Percentiles rank a stretch among this genome's conserved stretches.
Evolutionary conservation across 2,113 vertebrate species (phyloP).

Genomic region (Lophura nycthemera): DNA sequence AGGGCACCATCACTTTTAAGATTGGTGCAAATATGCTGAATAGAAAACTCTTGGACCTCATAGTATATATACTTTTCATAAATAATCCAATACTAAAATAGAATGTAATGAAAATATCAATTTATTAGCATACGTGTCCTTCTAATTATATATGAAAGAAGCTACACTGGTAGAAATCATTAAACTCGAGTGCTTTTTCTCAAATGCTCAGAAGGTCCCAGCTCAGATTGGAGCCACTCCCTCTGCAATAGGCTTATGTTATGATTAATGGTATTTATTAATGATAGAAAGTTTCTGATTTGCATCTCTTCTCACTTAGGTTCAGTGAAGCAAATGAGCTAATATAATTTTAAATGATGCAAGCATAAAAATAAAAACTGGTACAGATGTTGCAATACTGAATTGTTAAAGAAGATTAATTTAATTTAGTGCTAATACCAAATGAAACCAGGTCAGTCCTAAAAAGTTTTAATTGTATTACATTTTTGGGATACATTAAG

Average conservation of each 20-base stretch:
- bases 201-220: background rate
- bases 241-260: background rate
- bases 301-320: background rate
- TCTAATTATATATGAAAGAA: background rate
- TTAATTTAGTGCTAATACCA: background rate
- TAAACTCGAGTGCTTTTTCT: background rate
- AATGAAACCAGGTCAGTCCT: background rate
- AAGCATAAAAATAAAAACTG: background rate
- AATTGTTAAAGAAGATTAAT: background rate
- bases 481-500: background rate
- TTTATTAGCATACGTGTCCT: background rate
- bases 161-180: background rate
- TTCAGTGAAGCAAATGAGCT: background rate
- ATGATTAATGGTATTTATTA: background rate
- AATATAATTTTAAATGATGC: background rate
- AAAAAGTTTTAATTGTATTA: background rate
- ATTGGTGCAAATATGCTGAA: accelerated
- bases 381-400: background rate
- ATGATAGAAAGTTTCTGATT: background rate
- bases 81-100: background rate
- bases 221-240: background rate
- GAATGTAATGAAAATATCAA: background rate
- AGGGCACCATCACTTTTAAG: background rate
- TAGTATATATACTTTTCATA: too few relatives aligned
- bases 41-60: background rate